These are phyloP conservation scores for Carapus acus DNA, from an alignment of 2,797 vertebrate genomes.

Conservation along the genomic window DNA sequence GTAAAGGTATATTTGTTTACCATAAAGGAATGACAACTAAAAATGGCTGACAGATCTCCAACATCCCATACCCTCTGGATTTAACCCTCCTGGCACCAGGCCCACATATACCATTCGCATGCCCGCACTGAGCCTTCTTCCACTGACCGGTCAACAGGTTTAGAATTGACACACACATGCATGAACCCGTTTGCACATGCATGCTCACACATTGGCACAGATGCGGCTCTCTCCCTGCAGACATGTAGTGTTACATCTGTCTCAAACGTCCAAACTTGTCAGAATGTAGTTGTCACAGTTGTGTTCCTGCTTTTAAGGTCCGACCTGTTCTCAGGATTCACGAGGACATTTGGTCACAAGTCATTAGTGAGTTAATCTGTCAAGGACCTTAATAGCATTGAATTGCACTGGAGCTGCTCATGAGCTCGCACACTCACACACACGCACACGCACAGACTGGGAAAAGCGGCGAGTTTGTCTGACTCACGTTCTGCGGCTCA, in stretches of 20 bases:
- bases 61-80: background rate
- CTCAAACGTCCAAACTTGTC: too few relatives aligned
- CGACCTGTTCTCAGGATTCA: too few relatives aligned
- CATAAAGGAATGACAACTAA: too few relatives aligned
- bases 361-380: background rate
- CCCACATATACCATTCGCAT: background rate
- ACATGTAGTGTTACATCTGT: background rate
- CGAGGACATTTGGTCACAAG: too few relatives aligned
- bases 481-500: constrained; percentile 94
- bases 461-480: background rate
- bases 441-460: background rate
- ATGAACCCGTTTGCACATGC: too few relatives aligned
- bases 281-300: too few relatives aligned
- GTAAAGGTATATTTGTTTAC: too few relatives aligned
- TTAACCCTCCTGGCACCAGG: background rate
- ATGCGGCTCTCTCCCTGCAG: background rate
- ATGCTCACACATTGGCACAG: too few relatives aligned
- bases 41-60: background rate
- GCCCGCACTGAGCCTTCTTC: background rate
- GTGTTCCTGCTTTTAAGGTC: too few relatives aligned
- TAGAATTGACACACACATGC: background rate
- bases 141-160: background rate
- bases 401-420: background rate
- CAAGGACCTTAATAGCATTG: too few relatives aligned
- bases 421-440: background rate